Base-by-base conservation (phyloP, 1,140 invertebrate species). In the Trichonephila inaurata region DNA sequence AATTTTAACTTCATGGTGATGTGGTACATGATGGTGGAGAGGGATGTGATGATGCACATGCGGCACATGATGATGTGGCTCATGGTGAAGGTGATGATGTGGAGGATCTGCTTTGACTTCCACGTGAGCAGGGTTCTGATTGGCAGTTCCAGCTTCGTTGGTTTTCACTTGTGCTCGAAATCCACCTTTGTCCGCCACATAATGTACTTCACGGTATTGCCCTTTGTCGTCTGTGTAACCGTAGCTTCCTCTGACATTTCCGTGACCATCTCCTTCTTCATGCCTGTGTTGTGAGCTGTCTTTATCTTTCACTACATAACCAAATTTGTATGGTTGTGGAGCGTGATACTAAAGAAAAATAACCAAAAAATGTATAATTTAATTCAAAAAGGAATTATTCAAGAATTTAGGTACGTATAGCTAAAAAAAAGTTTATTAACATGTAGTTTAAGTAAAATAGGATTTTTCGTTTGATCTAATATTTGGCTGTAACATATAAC, bases 161-260 rank as follows among this genome's bases (percentile, higher is more conserved):
- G 92, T 94, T 14, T 91, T 88, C 33, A 95, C 92, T 61, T 64
- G 19, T n/a, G 94, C 94, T 33, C 94, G 40, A 85, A 95, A 95
- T 40, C 94, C 94, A 24, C 61, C 77, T 16, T 95, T 87, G 72
- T 95, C 95, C 3, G 95, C 95, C 2, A 89, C 62, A 58, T 95
- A 95, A 28, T 94, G 81, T 1, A 95, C 95, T 33, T 92, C 83
- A 19, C 95, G 77, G 16, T 89, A 85, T 7, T 61, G 40, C 1
- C 28, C 95, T 64, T 95, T 91, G 18, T 72, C 58, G 28, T 94
- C 93, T 16, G 81, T 88, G 51, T 89, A 94, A 24, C 90, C 77
- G 62, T 94, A 94, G 21, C 62, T 85, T 19, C 94, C 94, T 19
- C 83, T 88, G 2, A 94, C 94, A 18, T 44, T 82, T 24, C 94